Evolutionary conservation across 2,888 invertebrate species (phyloP), one percentile per base, ranked within the genome.

Genomic region (Anagyrus pseudococci): DNA sequence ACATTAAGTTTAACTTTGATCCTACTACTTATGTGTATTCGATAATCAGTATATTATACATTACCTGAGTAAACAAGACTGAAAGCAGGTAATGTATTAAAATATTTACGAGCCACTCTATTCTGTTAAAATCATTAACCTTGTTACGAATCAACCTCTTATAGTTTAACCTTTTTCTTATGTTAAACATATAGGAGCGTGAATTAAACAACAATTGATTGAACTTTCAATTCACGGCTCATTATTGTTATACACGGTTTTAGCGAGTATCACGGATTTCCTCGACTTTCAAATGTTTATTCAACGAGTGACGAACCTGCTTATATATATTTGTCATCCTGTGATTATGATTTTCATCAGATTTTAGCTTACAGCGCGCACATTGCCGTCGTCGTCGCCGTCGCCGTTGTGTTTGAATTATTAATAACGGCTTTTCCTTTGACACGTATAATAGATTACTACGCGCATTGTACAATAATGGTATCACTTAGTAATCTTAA

Each of bases 261-360:
- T 54, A 63, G 10, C 19, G 25, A 58, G 41, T 47, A 55, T 63
- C 53, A 47, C 40, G 43, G 20, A 48, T 48, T 26, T 57, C 22
- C 49, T 62, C 20, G 25, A 43, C 37, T 48, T 25, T 44, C 44
- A 17, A 49, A 44, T 46, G 26, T 20, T 58, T 26, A 55, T 55
- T 49, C 17, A 37, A 26, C n/a, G 58, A 55, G 55, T 46, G 55
- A 60, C 54, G 46, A 49, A 60, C 37, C 60, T 60, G 60, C 57
- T 64, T 60, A 44, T 46, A 8, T 37, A 37, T 8, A 37, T 29
- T 17, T n/a, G 15, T 23, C 3, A 29, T 4, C 8, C 19, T 40
- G n/a, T 49, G 26, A 26, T 17, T 41, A 13, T 19, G 40, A 56
- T 50, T 55, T 23, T 19, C 25, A 52, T 57, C 33, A 17, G 2